Evolutionary conservation across 2,797 vertebrate species (phyloP), one percentile per base, ranked within the genome.

Genomic region (Acipenser transmontanus): DNA sequence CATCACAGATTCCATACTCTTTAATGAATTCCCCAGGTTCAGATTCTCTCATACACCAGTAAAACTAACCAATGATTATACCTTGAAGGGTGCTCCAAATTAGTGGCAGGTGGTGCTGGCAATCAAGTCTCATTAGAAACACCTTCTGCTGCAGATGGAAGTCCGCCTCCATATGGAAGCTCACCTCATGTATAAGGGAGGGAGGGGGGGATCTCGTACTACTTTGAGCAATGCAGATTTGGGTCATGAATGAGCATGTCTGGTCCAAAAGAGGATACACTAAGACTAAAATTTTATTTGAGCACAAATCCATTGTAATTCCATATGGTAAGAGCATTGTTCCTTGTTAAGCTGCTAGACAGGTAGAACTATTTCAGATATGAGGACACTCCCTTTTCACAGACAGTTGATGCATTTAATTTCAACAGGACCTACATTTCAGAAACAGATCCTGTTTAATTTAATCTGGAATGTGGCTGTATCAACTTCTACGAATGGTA

Each of bases 101-200:
- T 93, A 91, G 94, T 92, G 89, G 89, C 95, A 98, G 96, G 94
- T 97, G 94, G 93, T 82, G 86, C 82, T 85, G 89, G 88, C 90
- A 93, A 91, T 95, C 93, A 95, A 94, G 92, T 85, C 91, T 97
- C 93, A 95, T 98, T 97, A 98, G 94, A 93, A 89, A 91, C 92
- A 91, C 93, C 95, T 97, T 95, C 96, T 95, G 93, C 93, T 91
- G 89, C 90, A 98, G 94, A 98, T 96, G 94, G 95, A 93, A 82
- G 84, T 87, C 88, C 90, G 87, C 91, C 91, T 93, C 93, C 91
- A 90, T 90, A 92, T 90, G 91, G 90, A 93, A 92, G 89, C 90
- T 93, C 92, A 93, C 89, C 91, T 93, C 91, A 91, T 91, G 93
- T 91, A 78, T 81, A 70, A 57, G 10, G 47, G 81, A 76, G 77